Percentiles rank a stretch among this genome's conserved stretches.
Conservation (phyloP, 2,888 invertebrate species). For the Limnephilus marmoratus region DNA sequence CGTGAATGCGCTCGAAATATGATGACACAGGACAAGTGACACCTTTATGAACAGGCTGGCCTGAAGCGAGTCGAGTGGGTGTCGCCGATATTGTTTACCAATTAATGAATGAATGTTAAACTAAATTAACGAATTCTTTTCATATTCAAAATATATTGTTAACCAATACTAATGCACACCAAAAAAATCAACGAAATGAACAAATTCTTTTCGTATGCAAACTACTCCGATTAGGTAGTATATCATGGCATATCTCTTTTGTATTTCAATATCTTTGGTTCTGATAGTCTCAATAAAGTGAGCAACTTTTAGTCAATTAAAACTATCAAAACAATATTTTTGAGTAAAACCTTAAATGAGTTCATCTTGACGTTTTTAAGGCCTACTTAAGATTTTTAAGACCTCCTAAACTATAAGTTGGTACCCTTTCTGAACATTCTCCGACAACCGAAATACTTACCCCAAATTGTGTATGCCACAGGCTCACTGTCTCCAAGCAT, state of each 20-base stretch:
- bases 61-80: not conserved
- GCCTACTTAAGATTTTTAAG: not conserved
- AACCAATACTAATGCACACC: too few relatives aligned
- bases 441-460: not conserved
- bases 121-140: too few relatives aligned
- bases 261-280: not conserved
- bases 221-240: too few relatives aligned
- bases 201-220: too few relatives aligned
- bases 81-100: too few relatives aligned
- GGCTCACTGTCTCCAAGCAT: not conserved
- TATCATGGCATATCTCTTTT: too few relatives aligned
- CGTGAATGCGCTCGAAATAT: conserved; percentile 7
- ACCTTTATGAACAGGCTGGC: not conserved
- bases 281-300: not conserved
- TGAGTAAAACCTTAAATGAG: not conserved
- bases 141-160: too few relatives aligned
- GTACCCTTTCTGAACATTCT: not conserved
- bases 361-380: not conserved
- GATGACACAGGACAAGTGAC: conserved; percentile 18
- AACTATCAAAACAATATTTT: not conserved
- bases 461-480: not conserved
- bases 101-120: too few relatives aligned
- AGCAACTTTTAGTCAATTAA: too few relatives aligned
- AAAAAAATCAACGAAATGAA: too few relatives aligned
- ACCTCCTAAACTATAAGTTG: not conserved